Percentiles rank a stretch among this genome's conserved stretches.
phyloP scores from a whole-genome alignment of 2,113 vertebrate species.

The Probosciger aterrimus region DNA sequence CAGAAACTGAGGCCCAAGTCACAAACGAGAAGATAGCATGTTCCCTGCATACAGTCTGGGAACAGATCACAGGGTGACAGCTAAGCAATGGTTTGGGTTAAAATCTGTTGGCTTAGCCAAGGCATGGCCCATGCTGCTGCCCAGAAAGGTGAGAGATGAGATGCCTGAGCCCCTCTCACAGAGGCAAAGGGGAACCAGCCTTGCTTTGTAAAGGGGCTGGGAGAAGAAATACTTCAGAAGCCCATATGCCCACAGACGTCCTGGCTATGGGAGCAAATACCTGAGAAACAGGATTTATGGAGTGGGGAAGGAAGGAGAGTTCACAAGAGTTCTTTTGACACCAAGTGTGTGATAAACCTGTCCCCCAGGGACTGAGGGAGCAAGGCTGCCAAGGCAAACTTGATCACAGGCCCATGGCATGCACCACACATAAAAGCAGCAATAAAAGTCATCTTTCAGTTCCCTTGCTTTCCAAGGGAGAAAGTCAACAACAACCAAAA shows the following conservation, averaged over 20 bases:
- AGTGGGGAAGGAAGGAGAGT: neutral
- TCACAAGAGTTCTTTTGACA: neutral
- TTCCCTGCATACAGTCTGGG: rapidly evolving
- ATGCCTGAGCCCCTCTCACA: neutral
- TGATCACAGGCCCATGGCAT: neutral
- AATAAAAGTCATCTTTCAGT: neutral
- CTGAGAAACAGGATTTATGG: neutral
- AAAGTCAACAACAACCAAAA: neutral
- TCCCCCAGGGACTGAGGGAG: neutral
- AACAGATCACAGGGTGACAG: neutral
- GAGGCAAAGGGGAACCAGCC: neutral
- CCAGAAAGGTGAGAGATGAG: neutral
- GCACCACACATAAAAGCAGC: rapidly evolving
- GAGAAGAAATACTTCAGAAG: neutral
- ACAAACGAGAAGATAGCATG: neutral
- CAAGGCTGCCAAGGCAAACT: neutral
- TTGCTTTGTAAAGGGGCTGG: neutral
- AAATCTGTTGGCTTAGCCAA: neutral
- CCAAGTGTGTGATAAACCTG: neutral
- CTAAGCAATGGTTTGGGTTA: neutral
- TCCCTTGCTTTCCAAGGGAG: neutral
- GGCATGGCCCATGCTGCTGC: neutral
- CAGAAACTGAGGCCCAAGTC: neutral
- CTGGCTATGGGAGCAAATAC: neutral
- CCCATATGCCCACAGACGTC: neutral